Conservation (phyloP, 2,797 vertebrate genomes). For the Pampus argenteus region DNA sequence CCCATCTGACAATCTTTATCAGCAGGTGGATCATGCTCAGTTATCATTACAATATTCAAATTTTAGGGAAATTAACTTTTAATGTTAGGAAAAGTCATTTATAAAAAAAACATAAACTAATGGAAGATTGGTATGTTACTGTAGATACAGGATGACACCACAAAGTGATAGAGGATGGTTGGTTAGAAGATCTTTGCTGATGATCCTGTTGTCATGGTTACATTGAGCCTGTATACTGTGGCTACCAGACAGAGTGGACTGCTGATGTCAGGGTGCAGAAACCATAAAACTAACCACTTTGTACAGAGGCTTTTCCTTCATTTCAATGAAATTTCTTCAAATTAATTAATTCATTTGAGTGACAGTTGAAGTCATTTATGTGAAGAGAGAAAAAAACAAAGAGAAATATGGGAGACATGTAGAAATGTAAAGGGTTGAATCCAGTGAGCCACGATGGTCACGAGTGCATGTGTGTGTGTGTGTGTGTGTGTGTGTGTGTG, state of each 20-base stretch:
- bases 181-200: conserved; percentile 39
- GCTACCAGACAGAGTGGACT: conserved; percentile 48
- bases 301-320: not conserved
- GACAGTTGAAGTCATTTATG: conserved; percentile 5
- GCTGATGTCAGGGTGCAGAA: conserved; percentile 36
- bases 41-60: not conserved
- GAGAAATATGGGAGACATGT: not conserved
- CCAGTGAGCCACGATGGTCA: not conserved
- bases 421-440: conserved; percentile 12
- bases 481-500: conserved; percentile 3
- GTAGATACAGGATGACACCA: not conserved
- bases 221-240: conserved; percentile 49
- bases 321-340: conserved; percentile 7
- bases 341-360: conserved; percentile 4
- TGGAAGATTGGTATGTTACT: not conserved
- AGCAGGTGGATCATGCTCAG: not conserved
- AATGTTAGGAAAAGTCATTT: not conserved
- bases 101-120: not conserved
- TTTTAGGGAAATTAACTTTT: not conserved
- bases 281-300: conserved; percentile 11
- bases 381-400: conserved; percentile 2
- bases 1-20: not conserved
- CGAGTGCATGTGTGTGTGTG: too few relatives aligned
- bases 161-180: conserved; percentile 6
- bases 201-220: conserved; percentile 75